phyloP scores from a whole-genome alignment of 2,113 vertebrate species.

The Xyrauchen texanus region DNA sequence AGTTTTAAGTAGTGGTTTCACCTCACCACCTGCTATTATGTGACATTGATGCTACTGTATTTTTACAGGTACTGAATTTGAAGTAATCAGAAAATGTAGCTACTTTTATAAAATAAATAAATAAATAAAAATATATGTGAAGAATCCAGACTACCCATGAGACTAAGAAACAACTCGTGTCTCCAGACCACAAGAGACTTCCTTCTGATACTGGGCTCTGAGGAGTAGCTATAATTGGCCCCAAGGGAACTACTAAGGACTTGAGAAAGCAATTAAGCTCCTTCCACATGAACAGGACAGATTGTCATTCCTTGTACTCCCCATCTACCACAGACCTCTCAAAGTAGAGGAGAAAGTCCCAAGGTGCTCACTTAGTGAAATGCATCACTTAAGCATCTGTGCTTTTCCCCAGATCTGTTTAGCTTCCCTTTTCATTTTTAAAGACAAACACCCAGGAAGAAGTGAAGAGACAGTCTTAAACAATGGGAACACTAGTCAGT shows the following conservation, averaged over 20 bases:
- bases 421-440: constrained; percentile 35
- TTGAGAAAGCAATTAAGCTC: constrained; percentile 59
- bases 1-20: background rate
- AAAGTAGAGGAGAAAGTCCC: constrained; percentile 35
- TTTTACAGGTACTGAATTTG: background rate
- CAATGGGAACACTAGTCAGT: background rate
- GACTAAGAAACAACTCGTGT: constrained; percentile 19
- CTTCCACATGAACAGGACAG: constrained; percentile 60
- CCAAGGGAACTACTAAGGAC: constrained; percentile 56
- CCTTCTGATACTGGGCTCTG: constrained; percentile 48
- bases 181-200: constrained; percentile 39
- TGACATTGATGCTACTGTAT: background rate
- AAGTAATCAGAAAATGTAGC: constrained; percentile 56
- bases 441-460: background rate
- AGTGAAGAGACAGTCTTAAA: background rate
- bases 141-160: constrained; percentile 36
- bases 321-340: constrained; percentile 54
- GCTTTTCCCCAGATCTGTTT: constrained; percentile 1
- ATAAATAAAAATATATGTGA: constrained; percentile 54
- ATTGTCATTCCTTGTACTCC: constrained; percentile 58
- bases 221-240: constrained; percentile 51
- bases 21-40: constrained; percentile 45
- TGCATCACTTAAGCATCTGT: constrained; percentile 50
- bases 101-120: constrained; percentile 52
- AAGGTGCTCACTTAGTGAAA: constrained; percentile 45